phyloP scores from a whole-genome alignment of 2,797 vertebrate genomes.

The Enoplosus armatus region DNA sequence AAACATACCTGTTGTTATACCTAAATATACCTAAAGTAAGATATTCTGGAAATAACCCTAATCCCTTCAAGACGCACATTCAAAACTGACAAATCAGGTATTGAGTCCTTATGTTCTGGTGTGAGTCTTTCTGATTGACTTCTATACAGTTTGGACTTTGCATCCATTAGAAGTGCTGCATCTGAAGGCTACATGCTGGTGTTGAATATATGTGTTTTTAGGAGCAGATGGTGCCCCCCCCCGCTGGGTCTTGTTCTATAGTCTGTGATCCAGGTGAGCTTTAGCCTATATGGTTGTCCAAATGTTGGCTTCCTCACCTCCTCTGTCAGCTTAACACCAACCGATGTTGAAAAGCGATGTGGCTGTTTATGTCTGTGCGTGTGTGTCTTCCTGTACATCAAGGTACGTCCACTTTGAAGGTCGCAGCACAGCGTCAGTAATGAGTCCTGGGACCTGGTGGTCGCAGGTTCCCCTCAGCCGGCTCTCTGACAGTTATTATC shows the following conservation, averaged over 20 bases:
- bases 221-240: constrained; percentile 32
- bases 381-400: constrained; percentile 13
- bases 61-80: neutral
- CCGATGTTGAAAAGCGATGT: too few relatives aligned
- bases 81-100: neutral
- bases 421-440: constrained; percentile 46
- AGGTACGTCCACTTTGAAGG: constrained; percentile 33
- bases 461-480: constrained; percentile 27
- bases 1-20: neutral
- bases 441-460: constrained; percentile 47
- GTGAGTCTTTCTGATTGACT: too few relatives aligned
- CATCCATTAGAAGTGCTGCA: neutral
- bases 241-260: neutral
- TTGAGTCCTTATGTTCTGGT: neutral
- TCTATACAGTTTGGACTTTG: neutral
- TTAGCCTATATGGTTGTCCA: constrained; percentile 25
- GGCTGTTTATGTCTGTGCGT: constrained; percentile 7
- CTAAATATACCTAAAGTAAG: neutral
- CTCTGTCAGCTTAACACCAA: constrained; percentile 4
- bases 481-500: neutral
- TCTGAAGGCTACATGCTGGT: neutral
- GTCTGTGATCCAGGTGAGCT: constrained; percentile 36
- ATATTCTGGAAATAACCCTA: neutral
- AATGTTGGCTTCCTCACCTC: constrained; percentile 33
- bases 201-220: constrained; percentile 9